A percentile compares a stretch with the other conserved stretches of the same genome.
phyloP scores from a whole-genome alignment of 2,797 vertebrate genomes.

The Enteromius afrohamiltoni region DNA sequence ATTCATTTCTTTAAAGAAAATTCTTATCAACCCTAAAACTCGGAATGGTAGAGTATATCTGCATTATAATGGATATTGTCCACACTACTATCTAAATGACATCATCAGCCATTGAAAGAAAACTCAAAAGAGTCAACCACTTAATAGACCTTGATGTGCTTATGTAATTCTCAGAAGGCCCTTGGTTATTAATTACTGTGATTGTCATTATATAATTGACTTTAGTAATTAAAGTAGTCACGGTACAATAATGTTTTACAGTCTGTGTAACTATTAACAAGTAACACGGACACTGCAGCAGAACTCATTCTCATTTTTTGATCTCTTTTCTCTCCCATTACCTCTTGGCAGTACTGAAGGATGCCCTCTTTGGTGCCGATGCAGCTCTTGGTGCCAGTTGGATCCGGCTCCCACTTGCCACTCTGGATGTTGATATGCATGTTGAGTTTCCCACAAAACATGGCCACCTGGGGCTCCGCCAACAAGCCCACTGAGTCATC shows the following conservation, averaged over 20 bases:
- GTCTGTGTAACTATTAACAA: background rate
- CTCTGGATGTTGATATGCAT: constrained; percentile 98
- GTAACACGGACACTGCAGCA: background rate
- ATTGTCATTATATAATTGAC: constrained; percentile 25
- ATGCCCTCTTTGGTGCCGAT: constrained; percentile 90
- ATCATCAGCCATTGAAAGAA: background rate
- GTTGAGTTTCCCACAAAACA: constrained; percentile 97
- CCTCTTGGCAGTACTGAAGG: constrained; percentile 97
- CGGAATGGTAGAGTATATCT: background rate
- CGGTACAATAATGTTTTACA: constrained; percentile 10
- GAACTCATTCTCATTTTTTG: background rate
- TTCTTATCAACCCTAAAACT: background rate
- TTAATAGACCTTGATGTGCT: background rate
- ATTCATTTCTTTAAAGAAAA: background rate
- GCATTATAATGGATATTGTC: background rate
- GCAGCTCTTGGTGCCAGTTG: constrained; percentile 89
- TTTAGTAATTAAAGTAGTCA: constrained; percentile 10
- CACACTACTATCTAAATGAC: background rate
- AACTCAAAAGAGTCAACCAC: background rate
- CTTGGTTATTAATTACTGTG: background rate
- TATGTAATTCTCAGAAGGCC: constrained; percentile 21
- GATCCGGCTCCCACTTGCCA: constrained; percentile 95
- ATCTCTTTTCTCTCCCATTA: constrained; percentile 56
- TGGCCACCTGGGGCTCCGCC: constrained; percentile 95
- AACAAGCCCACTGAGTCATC: constrained; percentile 78